Base-by-base conservation (phyloP, 2,797 vertebrate genomes). In the Sebastes minor region DNA sequence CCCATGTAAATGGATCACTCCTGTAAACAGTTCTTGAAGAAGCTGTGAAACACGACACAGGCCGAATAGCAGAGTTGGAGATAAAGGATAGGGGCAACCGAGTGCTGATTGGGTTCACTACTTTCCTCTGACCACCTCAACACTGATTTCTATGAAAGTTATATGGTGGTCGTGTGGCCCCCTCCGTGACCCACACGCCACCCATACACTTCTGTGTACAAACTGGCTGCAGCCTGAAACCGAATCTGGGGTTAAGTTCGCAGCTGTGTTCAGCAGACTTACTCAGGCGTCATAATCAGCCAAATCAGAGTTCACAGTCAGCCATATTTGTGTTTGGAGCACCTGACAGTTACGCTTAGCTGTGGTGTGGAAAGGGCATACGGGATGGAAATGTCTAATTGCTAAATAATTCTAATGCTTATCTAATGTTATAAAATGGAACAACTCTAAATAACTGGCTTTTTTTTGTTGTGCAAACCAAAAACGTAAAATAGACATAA, bases 1-100 rank as follows among this genome's bases (percentile, higher is more conserved):
- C 92, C 86, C 93, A 81, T 95, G 89, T 92, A 95, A 96, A 96
- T 90, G 89, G 92, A 96, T 94, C 92, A 86, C 84, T 94, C 95
- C 82, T 93, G 89, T 89, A 96, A 96, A 95, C 90, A 86, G 85
- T 88, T 94, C 95, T 81, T 93, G 92, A 93, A 95, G 94, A 96
- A 95, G 91, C 91, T 91, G 86, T 93, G 92, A 94, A 97, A 97
- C 91, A 91, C 33, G 80, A 96, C 83, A 95, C 95, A 71, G 81
- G 85, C 88, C 69, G 90, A 96, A 96, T 90, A 91, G 93, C 90
- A 94, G 93, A 93, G 87, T 89, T 94, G 87, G 90, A 94, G 93
- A 90, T 95, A 97, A 91, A 68, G 88, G 95, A 96, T 89, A 94
- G 62, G 86, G 80, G 75, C 81, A 89, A 90, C 78, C 52, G 85